phyloP scores from a whole-genome alignment of 2,113 vertebrate species.

The Perca flavescens region DNA sequence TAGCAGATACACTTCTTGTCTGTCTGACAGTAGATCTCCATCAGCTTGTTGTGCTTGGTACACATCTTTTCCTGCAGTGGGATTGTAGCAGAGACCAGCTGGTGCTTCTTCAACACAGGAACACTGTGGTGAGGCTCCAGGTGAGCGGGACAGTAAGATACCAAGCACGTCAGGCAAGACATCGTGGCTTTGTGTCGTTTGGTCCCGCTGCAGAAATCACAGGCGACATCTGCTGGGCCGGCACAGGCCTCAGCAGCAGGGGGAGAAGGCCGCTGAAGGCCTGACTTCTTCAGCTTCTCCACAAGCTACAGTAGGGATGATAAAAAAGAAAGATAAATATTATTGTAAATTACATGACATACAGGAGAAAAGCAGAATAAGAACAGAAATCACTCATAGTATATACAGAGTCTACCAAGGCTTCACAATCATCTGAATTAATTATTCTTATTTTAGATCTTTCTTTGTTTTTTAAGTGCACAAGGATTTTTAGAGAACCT shows the following conservation, averaged over 20 bases:
- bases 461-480: too few relatives aligned
- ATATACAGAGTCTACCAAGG: too few relatives aligned
- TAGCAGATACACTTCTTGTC: slow-evolving; percentile 25
- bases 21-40: slow-evolving; percentile 39
- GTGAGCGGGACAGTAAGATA: slow-evolving; percentile 32
- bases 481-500: too few relatives aligned
- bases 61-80: slow-evolving; percentile 46
- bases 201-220: slow-evolving; percentile 38
- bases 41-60: slow-evolving; percentile 33
- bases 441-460: too few relatives aligned
- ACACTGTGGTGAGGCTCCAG: slow-evolving; percentile 25
- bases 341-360: background rate
- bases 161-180: slow-evolving; percentile 44
- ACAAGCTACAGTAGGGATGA: background rate
- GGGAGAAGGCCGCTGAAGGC: background rate
- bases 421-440: too few relatives aligned
- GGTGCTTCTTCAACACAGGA: slow-evolving; percentile 40
- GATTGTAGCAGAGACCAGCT: background rate
- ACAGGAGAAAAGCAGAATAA: background rate
- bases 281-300: slow-evolving; percentile 6
- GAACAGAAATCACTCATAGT: too few relatives aligned
- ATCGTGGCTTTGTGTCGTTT: background rate
- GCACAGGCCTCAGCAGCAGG: background rate
- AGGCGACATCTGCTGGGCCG: slow-evolving; percentile 14
- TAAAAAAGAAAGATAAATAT: too few relatives aligned